Conservation (phyloP, 2,888 invertebrate species). For the Zeuzera pyrina region DNA sequence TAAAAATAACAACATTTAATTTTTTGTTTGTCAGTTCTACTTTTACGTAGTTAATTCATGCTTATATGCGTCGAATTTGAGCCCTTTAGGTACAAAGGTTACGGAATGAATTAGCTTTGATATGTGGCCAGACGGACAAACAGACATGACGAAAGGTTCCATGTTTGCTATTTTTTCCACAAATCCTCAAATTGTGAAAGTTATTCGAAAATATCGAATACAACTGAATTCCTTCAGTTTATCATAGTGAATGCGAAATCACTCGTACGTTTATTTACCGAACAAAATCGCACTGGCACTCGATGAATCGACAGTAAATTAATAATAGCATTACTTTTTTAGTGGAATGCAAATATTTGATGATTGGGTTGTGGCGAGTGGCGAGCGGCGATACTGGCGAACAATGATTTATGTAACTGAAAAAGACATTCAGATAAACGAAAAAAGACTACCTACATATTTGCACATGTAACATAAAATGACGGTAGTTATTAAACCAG, state of each 20-base stretch:
- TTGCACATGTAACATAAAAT: too few species aligned
- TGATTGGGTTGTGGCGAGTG: constrained; percentile 60
- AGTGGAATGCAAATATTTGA: constrained; percentile 68
- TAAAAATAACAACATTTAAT: too few species aligned
- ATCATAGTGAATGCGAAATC: constrained; percentile 45
- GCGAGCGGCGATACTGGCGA: constrained; percentile 32
- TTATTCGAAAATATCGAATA: constrained; percentile 8
- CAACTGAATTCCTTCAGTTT: constrained; percentile 43
- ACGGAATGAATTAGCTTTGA: too few species aligned
- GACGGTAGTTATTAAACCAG: too few species aligned
- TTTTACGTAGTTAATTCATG: too few species aligned
- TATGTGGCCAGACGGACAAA: too few species aligned
- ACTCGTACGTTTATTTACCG: constrained; percentile 32
- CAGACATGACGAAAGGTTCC: too few species aligned
- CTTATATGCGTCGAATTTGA: too few species aligned
- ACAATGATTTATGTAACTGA: constrained; percentile 7
- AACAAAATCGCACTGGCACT: constrained; percentile 37
- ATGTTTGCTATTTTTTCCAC: not conserved
- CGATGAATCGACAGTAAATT: constrained; percentile 64
- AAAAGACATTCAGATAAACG: too few species aligned
- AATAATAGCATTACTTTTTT: constrained; percentile 72
- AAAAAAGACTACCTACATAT: not conserved
- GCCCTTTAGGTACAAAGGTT: too few species aligned
- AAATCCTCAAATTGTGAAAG: constrained; percentile 4
- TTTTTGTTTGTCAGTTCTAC: too few species aligned